These are phyloP conservation scores for Sciaenops ocellatus DNA, from an alignment of 2,797 vertebrate species.

Conservation along the genomic window DNA sequence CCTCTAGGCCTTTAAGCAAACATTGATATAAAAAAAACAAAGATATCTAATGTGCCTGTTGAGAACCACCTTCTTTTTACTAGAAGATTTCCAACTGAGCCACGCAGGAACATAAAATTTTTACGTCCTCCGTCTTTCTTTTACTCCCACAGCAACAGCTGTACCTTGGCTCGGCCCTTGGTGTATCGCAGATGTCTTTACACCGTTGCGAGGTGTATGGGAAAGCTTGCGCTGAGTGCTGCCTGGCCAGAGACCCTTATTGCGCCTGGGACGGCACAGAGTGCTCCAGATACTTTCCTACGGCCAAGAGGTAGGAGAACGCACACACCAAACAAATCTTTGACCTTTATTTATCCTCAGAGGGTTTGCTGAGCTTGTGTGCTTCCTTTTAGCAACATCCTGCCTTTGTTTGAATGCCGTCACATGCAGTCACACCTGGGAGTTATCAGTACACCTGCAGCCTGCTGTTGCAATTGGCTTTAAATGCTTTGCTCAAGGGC, in stretches of 20 bases:
- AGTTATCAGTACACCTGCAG: slow-evolving; percentile 67
- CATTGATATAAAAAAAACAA: slow-evolving; percentile 34
- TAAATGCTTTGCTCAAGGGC: slow-evolving; percentile 60
- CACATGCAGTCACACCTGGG: slow-evolving; percentile 58
- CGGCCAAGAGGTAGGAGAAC: slow-evolving; percentile 93
- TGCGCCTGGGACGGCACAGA: slow-evolving; percentile 98
- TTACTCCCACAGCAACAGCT: slow-evolving; percentile 93
- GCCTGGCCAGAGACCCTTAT: slow-evolving; percentile 97
- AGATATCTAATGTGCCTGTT: slow-evolving; percentile 34
- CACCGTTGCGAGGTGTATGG: slow-evolving; percentile 98
- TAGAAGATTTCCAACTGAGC: slow-evolving; percentile 31
- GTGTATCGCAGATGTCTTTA: slow-evolving; percentile 96
- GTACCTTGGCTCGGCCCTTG: slow-evolving; percentile 93
- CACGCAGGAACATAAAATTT: slow-evolving; percentile 33
- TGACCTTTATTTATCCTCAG: slow-evolving; percentile 54
- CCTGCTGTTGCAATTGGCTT: slow-evolving; percentile 39
- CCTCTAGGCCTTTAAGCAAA: slow-evolving; percentile 35
- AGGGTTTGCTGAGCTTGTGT: slow-evolving; percentile 43
- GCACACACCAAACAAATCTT: slow-evolving; percentile 34
- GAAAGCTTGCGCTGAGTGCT: slow-evolving; percentile 98
- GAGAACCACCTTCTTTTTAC: slow-evolving; percentile 30
- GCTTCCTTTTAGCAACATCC: slow-evolving; percentile 50
- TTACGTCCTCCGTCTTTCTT: slow-evolving; percentile 53
- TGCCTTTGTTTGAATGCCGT: slow-evolving; percentile 46
- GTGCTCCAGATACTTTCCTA: slow-evolving; percentile 97